A percentile compares a stretch with the other conserved stretches of the same genome.
These are phyloP conservation scores for Coccyzus lansbergi DNA, from an alignment of 2,797 vertebrate species.

Conservation along the genomic window DNA sequence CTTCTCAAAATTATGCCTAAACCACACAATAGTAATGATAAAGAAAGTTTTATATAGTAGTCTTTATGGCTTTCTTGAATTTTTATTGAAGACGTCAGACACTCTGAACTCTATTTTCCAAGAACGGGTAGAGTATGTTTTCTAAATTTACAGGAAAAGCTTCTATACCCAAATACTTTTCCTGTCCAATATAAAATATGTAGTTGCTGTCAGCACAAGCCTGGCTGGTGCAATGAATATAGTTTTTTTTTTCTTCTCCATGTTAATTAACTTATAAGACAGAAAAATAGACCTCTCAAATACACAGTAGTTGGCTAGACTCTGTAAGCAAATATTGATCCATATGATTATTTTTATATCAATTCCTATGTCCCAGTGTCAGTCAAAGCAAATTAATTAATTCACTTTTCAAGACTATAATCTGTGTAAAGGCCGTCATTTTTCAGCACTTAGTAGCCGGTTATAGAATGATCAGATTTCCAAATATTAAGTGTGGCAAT, in stretches of 20 bases:
- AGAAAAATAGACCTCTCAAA: not conserved
- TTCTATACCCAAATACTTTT: not conserved
- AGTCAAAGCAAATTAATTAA: not conserved
- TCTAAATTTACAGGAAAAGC: not conserved
- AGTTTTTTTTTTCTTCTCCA: not conserved
- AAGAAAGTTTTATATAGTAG: not conserved
- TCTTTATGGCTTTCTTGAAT: not conserved
- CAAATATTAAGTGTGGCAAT: not conserved
- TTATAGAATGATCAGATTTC: not conserved
- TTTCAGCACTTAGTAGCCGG: not conserved
- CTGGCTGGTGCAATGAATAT: not conserved
- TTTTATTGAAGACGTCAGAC: not conserved
- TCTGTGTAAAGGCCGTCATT: not conserved
- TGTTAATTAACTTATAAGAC: not conserved
- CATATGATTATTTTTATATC: not conserved
- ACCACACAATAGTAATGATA: not conserved
- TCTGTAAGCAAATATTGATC: constrained; percentile 3
- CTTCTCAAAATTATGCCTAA: not conserved
- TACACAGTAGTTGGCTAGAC: not conserved
- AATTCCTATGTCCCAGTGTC: not conserved
- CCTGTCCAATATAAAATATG: not conserved
- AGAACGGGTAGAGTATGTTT: not conserved
- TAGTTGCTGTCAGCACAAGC: not conserved
- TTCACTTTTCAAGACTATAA: not conserved
- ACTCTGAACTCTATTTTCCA: not conserved